Percentiles rank a stretch among this genome's conserved stretches.
phyloP scores from a whole-genome alignment of 2,888 invertebrate species.

The Thalpophila matura region DNA sequence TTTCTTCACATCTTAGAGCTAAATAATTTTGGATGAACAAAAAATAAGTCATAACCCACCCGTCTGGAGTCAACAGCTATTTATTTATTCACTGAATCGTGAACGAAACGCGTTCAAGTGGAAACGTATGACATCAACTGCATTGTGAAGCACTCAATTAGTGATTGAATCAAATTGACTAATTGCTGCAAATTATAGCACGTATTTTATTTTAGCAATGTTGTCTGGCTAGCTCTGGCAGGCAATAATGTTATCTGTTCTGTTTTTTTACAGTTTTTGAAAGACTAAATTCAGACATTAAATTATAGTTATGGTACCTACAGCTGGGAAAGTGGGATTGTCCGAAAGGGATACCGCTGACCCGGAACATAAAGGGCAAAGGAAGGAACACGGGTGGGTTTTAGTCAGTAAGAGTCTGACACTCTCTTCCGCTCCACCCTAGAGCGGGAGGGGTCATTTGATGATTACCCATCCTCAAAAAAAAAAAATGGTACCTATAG shows the following conservation, averaged over 20 bases:
- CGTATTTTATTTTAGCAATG: constrained; percentile 29
- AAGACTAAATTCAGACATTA: no score
- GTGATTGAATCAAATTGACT: constrained; percentile 64
- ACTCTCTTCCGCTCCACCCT: no score
- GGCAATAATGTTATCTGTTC: background rate
- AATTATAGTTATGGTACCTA: no score
- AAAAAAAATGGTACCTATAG: no score
- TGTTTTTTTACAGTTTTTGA: background rate
- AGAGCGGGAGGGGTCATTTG: no score
- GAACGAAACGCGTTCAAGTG: constrained; percentile 76
- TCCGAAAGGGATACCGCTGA: no score
- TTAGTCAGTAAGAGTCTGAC: no score
- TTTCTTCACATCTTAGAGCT: constrained; percentile 9
- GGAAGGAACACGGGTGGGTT: no score
- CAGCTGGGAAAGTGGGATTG: no score
- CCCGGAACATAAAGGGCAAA: no score
- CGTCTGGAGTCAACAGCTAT: constrained; percentile 74
- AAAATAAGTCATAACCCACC: constrained; percentile 68
- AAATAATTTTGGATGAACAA: constrained; percentile 8
- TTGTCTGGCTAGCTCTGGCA: background rate
- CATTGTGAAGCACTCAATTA: constrained; percentile 85
- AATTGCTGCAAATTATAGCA: constrained; percentile 62
- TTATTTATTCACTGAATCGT: constrained; percentile 84
- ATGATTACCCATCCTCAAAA: no score
- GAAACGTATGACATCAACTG: constrained; percentile 75